Percentiles rank a stretch among this genome's conserved stretches.
phyloP scores from a whole-genome alignment of 2,888 invertebrate genomes.

The Drosophila rubida region DNA sequence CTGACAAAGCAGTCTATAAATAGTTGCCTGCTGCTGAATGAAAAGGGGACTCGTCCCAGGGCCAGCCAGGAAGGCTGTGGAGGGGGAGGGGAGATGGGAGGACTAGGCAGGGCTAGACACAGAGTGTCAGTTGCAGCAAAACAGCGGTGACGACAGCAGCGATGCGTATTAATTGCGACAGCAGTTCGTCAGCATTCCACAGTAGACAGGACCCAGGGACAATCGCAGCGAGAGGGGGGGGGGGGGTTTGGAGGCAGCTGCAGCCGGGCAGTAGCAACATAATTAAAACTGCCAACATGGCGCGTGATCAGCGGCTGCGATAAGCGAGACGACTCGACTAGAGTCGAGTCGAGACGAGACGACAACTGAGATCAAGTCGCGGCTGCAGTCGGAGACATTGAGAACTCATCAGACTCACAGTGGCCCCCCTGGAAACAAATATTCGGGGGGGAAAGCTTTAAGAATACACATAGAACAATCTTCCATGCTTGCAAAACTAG shows the following conservation, averaged over 20 bases:
- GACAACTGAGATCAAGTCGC: background rate
- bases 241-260: background rate
- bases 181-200: slow-evolving; percentile 76
- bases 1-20: slow-evolving; percentile 68
- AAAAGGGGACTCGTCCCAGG: background rate
- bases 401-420: slow-evolving; percentile 3
- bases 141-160: slow-evolving; percentile 56
- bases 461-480: too few relatives aligned
- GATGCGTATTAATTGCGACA: slow-evolving; percentile 77
- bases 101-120: slow-evolving; percentile 6
- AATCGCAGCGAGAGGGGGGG: background rate
- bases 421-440: too few relatives aligned
- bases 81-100: background rate
- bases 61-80: too few relatives aligned
- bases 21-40: slow-evolving; percentile 45
- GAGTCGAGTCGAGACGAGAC: slow-evolving; percentile 19
- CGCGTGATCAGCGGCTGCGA: slow-evolving; percentile 76
- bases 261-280: slow-evolving; percentile 57
- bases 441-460: too few relatives aligned
- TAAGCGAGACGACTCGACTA: slow-evolving; percentile 49
- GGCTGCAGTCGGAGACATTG: slow-evolving; percentile 5
- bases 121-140: slow-evolving; percentile 67
- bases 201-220: slow-evolving; percentile 26
- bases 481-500: too few relatives aligned
- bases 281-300: slow-evolving; percentile 78